A percentile compares a stretch with the other conserved stretches of the same genome.
Evolutionary conservation across 2,113 vertebrate species (phyloP).

Genomic region (Sminthopsis crassicaudata): DNA sequence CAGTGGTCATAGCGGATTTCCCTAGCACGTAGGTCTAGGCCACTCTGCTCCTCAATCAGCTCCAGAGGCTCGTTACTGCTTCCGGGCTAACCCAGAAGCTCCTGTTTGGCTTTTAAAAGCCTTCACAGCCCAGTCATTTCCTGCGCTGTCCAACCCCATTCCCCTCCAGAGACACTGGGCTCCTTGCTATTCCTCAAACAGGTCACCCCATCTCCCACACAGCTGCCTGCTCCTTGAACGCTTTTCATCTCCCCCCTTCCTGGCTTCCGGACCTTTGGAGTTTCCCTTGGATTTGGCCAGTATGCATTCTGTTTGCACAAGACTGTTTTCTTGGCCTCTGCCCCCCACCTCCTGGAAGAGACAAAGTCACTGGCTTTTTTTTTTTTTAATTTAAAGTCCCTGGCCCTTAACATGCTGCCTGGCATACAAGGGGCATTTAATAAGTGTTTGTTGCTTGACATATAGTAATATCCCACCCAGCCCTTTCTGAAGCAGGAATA

Average conservation of each 20-base stretch:
- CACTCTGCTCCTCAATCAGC: not conserved
- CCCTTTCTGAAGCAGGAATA: not conserved
- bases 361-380: no score
- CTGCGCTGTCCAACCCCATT: not conserved
- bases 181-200: not conserved
- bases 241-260: not conserved
- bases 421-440: not conserved
- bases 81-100: not conserved
- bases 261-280: not conserved
- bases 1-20: not conserved
- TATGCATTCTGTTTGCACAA: no score
- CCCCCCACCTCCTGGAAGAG: no score
- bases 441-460: not conserved
- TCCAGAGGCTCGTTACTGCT: not conserved
- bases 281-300: not conserved
- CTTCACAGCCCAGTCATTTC: accelerated
- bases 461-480: no score
- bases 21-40: not conserved
- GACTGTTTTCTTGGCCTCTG: no score
- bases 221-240: not conserved
- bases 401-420: not conserved
- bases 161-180: not conserved
- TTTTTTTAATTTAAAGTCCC: not conserved
- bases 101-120: not conserved
- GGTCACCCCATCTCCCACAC: accelerated